These are phyloP conservation scores for Venustoraphidia nigricollis DNA, from an alignment of 2,888 invertebrate species.

Conservation along the genomic window DNA sequence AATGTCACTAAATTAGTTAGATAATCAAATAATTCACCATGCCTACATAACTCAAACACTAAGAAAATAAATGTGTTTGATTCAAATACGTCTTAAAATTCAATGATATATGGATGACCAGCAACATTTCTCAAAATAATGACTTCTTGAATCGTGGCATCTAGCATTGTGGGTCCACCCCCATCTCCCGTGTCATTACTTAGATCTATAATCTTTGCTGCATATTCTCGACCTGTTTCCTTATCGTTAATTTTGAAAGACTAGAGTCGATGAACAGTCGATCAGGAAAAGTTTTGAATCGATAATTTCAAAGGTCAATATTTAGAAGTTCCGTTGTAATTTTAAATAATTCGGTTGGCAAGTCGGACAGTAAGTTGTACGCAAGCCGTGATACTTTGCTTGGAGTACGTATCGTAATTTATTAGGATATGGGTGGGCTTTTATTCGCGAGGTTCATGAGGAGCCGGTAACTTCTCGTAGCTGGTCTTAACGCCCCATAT, in stretches of 20 bases:
- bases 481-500: slow-evolving; percentile 93
- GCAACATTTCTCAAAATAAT: slow-evolving; percentile 81
- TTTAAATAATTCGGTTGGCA: too few relatives aligned
- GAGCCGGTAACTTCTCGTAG: slow-evolving; percentile 85
- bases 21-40: slow-evolving; percentile 97
- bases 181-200: slow-evolving; percentile 62
- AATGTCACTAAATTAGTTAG: slow-evolving; percentile 93
- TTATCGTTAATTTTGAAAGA: too few relatives aligned
- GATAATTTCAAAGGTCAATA: too few relatives aligned
- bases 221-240: slow-evolving; percentile 87
- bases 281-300: too few relatives aligned
- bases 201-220: slow-evolving; percentile 94
- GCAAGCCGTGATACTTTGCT: too few relatives aligned
- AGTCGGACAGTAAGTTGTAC: too few relatives aligned
- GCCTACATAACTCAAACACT: slow-evolving; percentile 92
- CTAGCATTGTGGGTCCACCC: slow-evolving; percentile 52
- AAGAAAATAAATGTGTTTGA: slow-evolving; percentile 94
- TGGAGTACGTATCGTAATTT: too few relatives aligned
- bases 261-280: too few relatives aligned
- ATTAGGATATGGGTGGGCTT: background rate
- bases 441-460: slow-evolving; percentile 49
- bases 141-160: slow-evolving; percentile 89
- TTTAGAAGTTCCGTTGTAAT: too few relatives aligned
- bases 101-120: slow-evolving; percentile 94
- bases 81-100: slow-evolving; percentile 96